phyloP scores from a whole-genome alignment of 2,797 vertebrate species.

The Lepus townsendii region DNA sequence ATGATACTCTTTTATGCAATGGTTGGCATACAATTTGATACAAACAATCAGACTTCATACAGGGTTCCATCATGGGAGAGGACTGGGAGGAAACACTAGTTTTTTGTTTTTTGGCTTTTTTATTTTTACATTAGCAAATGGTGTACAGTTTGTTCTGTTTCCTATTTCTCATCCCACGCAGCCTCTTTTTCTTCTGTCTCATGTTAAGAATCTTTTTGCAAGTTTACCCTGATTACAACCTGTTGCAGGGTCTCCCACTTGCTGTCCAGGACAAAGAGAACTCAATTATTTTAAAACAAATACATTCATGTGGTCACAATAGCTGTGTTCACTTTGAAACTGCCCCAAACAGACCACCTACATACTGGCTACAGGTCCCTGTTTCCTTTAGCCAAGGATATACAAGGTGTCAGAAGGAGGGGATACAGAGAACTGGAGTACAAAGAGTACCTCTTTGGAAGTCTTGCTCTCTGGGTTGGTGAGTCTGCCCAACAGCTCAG shows the following conservation, averaged over 20 bases:
- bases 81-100: background rate
- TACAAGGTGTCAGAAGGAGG: background rate
- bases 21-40: background rate
- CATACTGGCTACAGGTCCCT: background rate
- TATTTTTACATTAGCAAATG: background rate
- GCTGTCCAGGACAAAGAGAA: background rate
- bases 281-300: conserved; percentile 47
- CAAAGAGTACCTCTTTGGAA: background rate
- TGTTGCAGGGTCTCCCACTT: background rate
- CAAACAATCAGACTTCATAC: background rate
- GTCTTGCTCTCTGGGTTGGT: background rate
- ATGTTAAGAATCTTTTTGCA: background rate
- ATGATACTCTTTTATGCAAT: background rate
- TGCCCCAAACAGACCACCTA: background rate
- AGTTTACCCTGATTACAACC: conserved; percentile 34
- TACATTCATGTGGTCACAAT: background rate
- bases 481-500: background rate
- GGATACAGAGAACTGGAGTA: background rate
- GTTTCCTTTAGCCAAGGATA: background rate
- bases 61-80: background rate
- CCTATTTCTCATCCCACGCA: background rate
- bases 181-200: conserved; percentile 45
- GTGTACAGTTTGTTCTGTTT: background rate
- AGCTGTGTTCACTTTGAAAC: background rate
- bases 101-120: background rate